Percentiles rank a stretch among this genome's conserved stretches.
phyloP scores from a whole-genome alignment of 2,888 invertebrate genomes.

The Choristoneura rosaceana region DNA sequence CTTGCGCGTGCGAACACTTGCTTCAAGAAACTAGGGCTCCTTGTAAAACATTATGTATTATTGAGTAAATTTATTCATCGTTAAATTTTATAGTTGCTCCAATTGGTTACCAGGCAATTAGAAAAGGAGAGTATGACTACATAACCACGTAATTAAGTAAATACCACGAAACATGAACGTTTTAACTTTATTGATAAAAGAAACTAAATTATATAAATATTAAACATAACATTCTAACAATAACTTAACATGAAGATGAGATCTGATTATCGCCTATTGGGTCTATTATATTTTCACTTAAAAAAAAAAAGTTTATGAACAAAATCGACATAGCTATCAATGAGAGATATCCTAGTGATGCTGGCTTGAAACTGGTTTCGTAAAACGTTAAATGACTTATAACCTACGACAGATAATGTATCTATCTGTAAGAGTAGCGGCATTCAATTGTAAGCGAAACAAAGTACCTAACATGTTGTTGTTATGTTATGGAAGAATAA shows the following conservation, averaged over 20 bases:
- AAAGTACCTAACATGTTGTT: no score
- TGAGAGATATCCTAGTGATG: not conserved
- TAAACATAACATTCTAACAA: no score
- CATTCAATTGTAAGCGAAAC: not conserved
- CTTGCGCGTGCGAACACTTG: constrained; percentile 49
- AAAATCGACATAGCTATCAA: not conserved
- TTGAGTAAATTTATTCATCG: constrained; percentile 24
- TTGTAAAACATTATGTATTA: constrained; percentile 33
- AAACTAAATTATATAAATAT: no score
- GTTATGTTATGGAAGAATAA: no score
- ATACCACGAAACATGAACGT: not conserved
- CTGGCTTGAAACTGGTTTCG: not conserved
- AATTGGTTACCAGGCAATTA: constrained; percentile 4
- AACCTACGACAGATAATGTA: not conserved
- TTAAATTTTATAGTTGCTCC: not conserved
- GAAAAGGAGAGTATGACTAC: constrained; percentile 19
- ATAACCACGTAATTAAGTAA: not conserved
- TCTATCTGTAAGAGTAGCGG: not conserved
- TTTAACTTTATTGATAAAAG: no score
- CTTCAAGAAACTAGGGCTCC: constrained; percentile 36
- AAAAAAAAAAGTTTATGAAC: not conserved
- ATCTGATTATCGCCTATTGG: not conserved
- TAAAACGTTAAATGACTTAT: not conserved
- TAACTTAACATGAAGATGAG: not conserved
- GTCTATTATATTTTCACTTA: not conserved